Conservation (phyloP, 2,797 vertebrate genomes). For the Melanotaenia boesemani region DNA sequence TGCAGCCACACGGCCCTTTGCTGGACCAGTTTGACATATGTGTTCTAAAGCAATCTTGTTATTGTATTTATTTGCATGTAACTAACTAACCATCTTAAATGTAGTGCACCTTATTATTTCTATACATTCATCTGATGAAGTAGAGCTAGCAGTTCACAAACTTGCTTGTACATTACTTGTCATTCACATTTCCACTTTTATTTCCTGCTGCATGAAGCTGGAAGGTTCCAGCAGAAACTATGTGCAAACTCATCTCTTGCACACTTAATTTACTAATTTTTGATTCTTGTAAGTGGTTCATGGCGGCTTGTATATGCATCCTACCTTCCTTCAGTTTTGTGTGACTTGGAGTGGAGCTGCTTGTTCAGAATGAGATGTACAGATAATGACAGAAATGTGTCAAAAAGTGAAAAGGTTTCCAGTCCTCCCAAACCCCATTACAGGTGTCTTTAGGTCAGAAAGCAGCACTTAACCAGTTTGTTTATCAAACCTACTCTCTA, state of each 20-base stretch:
- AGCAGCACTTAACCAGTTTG: slow-evolving; percentile 33
- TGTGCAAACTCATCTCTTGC: slow-evolving; percentile 13
- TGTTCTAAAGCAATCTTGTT: neutral
- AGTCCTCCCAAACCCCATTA: slow-evolving; percentile 20
- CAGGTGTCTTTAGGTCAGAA: slow-evolving; percentile 28
- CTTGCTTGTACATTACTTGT: slow-evolving; percentile 10
- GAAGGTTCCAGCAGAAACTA: neutral
- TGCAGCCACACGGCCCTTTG: too few relatives aligned
- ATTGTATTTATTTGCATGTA: neutral
- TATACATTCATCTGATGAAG: neutral
- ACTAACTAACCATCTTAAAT: neutral
- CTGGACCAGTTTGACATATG: too few relatives aligned
- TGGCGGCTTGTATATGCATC: slow-evolving; percentile 20
- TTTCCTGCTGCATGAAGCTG: slow-evolving; percentile 17
- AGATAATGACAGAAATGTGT: slow-evolving; percentile 39
- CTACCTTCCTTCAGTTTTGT: slow-evolving; percentile 22
- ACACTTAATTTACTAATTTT: slow-evolving; percentile 2
- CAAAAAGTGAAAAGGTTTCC: slow-evolving; percentile 32
- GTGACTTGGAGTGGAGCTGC: slow-evolving; percentile 20
- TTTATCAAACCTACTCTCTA: slow-evolving; percentile 25
- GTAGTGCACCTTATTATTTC: neutral
- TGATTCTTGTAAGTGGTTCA: slow-evolving; percentile 18
- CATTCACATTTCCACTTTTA: slow-evolving; percentile 6
- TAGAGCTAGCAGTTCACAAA: neutral
- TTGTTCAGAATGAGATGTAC: slow-evolving; percentile 32